Base-by-base conservation (phyloP, 1,140 invertebrate species). In the Coptotermes formosanus region DNA sequence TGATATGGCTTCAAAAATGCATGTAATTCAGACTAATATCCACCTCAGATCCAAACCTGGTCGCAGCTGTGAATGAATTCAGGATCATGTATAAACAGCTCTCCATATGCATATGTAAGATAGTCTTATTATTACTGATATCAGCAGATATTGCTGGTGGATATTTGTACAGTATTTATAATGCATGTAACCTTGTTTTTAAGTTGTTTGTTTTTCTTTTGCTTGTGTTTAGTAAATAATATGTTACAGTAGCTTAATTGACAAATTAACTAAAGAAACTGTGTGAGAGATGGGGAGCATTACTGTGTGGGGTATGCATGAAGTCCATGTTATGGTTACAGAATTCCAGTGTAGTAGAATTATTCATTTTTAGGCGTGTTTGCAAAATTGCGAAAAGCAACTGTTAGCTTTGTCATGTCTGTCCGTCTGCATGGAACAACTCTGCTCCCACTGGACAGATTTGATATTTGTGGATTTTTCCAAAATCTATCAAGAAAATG, bases 61-160 rank as follows among this genome's bases (percentile, higher is more conserved):
- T 25, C 64, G n/a, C 64, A 69, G 64, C n/a, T 69, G 64, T 69
- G 23, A 30, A n/a, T 25, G n/a, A 21, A 69, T 30, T 21, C n/a
- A 69, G n/a, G 14, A n/a, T 69, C n/a, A 69, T 69, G 25, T n/a
- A n/a, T n/a, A 69, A 69, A 69, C 23, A 69, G 12, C 12, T 30
- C 64, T 69, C 64, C 64, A 69, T 69, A 69, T n/a, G n/a, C 64
- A 69, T 69, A n/a, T 69, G 64, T 69, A n/a, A n/a, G 7, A 69
- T 69, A 69, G 64, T 69, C 64, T 69, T n/a, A n/a, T 19, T n/a
- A n/a, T 69, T 69, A 69, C 64, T 30, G 6, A 69, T 69, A 69
- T 69, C n/a, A 69, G 25, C 64, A 69, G 12, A 69, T 69, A 69
- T 25, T 30, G 64, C 3, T 69, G n/a, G n/a, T n/a, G 21, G 25